A percentile compares a stretch with the other conserved stretches of the same genome.
Conservation (phyloP, 1,140 invertebrate species). For the Potamilus streckersoni region DNA sequence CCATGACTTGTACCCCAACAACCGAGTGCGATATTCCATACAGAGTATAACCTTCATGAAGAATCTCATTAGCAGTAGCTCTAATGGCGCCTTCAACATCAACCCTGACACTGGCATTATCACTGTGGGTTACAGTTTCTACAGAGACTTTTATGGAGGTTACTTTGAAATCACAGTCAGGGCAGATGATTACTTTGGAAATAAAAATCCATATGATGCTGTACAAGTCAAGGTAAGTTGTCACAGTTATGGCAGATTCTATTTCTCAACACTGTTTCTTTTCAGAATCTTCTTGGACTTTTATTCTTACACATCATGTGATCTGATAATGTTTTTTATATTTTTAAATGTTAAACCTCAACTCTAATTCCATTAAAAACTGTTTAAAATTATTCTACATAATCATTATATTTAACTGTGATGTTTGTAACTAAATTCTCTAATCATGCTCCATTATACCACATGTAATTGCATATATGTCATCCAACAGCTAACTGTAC, state of each 20-base stretch:
- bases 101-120: slow-evolving; percentile 34
- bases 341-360: no score
- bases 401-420: no score
- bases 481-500: no score
- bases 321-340: no score
- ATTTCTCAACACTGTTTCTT: neutral
- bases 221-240: slow-evolving; percentile 27
- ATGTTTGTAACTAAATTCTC: no score
- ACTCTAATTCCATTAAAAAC: no score
- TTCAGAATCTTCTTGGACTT: no score
- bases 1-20: slow-evolving; percentile 26
- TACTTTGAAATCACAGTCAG: slow-evolving; percentile 35
- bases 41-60: slow-evolving; percentile 22
- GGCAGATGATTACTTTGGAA: slow-evolving; percentile 29
- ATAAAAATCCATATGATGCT: slow-evolving; percentile 20
- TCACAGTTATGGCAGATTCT: neutral
- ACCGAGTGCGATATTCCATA: slow-evolving; percentile 34
- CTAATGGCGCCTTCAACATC: slow-evolving; percentile 37
- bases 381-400: no score
- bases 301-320: no score
- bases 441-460: no score
- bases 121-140: slow-evolving; percentile 12
- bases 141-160: slow-evolving; percentile 33
- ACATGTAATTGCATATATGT: no score
- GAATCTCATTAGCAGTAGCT: slow-evolving; percentile 3